phyloP scores from a whole-genome alignment of 92 coral and sea anemone genomes.

The Zoanthus sociatus region DNA sequence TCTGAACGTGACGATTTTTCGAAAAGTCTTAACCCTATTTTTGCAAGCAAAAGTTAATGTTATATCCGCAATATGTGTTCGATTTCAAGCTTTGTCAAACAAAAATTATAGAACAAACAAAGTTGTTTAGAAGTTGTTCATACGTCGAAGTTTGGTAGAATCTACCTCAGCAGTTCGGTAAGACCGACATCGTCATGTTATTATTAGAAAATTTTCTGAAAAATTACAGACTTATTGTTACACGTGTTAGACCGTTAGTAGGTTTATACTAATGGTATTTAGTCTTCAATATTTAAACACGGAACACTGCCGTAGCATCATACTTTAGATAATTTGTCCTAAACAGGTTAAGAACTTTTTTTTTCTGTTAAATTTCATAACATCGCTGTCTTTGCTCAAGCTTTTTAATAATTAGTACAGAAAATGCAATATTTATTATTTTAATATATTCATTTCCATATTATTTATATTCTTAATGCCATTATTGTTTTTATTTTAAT shows the following conservation, averaged over 20 bases:
- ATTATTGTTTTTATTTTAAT: background rate
- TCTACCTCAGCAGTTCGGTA: background rate
- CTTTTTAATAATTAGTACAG: background rate
- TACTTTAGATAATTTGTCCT: too few species aligned
- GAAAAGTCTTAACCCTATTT: background rate
- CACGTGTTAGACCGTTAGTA: too few species aligned
- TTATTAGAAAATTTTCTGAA: background rate
- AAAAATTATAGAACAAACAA: background rate
- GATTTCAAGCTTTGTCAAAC: too few species aligned
- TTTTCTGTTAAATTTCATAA: background rate
- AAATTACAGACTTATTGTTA: background rate
- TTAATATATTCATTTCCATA: background rate
- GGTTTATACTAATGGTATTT: background rate
- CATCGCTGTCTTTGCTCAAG: background rate
- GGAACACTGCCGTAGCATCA: too few species aligned
- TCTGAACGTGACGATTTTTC: background rate
- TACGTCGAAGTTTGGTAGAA: background rate
- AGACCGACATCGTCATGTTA: background rate
- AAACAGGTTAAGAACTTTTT: background rate
- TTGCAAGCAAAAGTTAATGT: background rate
- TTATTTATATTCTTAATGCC: background rate
- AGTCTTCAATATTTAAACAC: background rate
- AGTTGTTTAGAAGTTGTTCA: slow-evolving; percentile 10
- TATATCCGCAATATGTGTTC: background rate
- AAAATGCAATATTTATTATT: background rate